Evolutionary conservation across 1,140 invertebrate species (phyloP).

Genomic region (Luehdorfia chinensis): DNA sequence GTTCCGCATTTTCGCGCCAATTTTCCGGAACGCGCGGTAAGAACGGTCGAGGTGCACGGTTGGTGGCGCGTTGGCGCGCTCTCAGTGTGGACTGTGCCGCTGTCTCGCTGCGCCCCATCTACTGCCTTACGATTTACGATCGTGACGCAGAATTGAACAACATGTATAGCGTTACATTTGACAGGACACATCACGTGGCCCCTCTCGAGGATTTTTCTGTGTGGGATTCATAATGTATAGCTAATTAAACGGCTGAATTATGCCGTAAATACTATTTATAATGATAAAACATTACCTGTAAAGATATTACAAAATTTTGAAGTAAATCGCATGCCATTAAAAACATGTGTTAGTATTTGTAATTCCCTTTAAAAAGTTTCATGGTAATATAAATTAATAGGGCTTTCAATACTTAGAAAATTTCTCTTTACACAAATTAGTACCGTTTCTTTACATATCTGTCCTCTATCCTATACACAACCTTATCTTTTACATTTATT

Average conservation of each 20-base stretch:
- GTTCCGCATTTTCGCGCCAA: slow-evolving; percentile 69
- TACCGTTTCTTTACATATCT: no score
- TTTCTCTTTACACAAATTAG: no score
- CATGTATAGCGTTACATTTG: slow-evolving; percentile 30
- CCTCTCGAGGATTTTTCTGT: slow-evolving; percentile 17
- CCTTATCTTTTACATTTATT: no score
- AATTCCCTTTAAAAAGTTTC: no score
- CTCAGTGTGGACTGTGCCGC: slow-evolving; percentile 54
- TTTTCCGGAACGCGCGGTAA: slow-evolving; percentile 51
- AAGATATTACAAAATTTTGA: no score
- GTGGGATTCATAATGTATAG: slow-evolving; percentile 4
- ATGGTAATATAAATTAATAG: no score
- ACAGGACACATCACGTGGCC: slow-evolving; percentile 36
- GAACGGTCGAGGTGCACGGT: slow-evolving; percentile 33
- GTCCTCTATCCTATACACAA: no score
- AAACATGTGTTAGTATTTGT: no score
- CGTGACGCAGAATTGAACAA: slow-evolving; percentile 60
- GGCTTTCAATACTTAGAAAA: no score
- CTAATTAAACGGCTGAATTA: not conserved
- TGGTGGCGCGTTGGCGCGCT: slow-evolving; percentile 56
- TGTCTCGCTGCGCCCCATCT: slow-evolving; percentile 42
- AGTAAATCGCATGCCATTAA: no score
- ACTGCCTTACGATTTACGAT: slow-evolving; percentile 66
- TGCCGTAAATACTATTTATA: slow-evolving; percentile 2
- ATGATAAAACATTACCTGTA: slow-evolving; percentile 7